These are phyloP conservation scores for Andrena hattorfiana DNA, from an alignment of 2,888 invertebrate species.

Conservation along the genomic window DNA sequence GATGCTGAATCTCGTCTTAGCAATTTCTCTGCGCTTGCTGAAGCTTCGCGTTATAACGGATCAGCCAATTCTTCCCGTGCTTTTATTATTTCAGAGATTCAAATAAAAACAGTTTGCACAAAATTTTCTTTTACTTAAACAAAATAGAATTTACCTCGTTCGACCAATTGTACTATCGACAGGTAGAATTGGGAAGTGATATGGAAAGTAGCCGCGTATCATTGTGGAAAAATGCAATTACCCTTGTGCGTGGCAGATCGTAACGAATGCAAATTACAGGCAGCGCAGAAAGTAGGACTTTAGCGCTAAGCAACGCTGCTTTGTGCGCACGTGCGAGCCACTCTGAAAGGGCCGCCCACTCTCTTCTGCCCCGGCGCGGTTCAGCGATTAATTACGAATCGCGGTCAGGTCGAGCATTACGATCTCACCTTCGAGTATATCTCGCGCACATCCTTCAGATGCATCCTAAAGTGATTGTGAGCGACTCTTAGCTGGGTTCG, in stretches of 20 bases:
- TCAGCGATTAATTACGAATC: conserved; percentile 67
- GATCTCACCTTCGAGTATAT: conserved; percentile 82
- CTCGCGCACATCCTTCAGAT: conserved; percentile 79
- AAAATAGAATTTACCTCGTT: no score
- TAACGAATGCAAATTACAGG: conserved; percentile 70
- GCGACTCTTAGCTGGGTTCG: conserved; percentile 83
- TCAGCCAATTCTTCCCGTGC: neutral
- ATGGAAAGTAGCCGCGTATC: conserved; percentile 14
- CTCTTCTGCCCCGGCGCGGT: conserved; percentile 50
- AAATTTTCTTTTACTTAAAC: no score
- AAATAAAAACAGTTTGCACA: no score
- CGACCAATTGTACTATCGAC: neutral
- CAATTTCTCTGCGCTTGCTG: neutral
- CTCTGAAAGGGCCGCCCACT: conserved; percentile 65
- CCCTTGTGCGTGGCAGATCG: conserved; percentile 59
- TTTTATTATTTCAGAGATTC: no score
- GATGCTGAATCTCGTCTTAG: neutral
- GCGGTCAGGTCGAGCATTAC: conserved; percentile 60
- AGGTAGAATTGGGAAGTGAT: neutral
- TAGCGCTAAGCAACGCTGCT: conserved; percentile 48
- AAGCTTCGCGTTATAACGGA: neutral
- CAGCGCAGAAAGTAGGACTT: conserved; percentile 71
- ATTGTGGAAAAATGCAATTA: conserved; percentile 51
- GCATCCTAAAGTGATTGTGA: conserved; percentile 81
- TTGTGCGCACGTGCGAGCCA: conserved; percentile 67